Conservation (phyloP, 2,113 vertebrate species). For the Vulpes lagopus region DNA sequence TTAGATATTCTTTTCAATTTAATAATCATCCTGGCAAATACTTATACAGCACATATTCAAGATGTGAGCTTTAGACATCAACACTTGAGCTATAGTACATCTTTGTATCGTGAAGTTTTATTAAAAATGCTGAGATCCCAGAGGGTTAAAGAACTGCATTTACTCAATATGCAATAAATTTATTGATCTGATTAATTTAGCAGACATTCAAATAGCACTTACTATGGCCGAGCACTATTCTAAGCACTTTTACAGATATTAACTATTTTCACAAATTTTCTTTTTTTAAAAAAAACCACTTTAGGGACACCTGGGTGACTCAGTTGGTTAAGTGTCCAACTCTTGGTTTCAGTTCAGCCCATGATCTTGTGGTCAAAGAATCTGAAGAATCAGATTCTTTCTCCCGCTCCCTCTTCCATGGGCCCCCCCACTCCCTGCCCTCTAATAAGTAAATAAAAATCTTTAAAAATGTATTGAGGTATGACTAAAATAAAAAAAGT, state of each 20-base stretch:
- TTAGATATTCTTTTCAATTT: conserved; percentile 5
- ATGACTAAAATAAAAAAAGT: background rate
- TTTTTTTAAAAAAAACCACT: background rate
- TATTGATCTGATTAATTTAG: conserved; percentile 34
- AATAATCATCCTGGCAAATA: background rate
- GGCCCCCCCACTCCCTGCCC: background rate
- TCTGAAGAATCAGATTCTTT: background rate
- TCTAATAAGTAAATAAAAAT: background rate
- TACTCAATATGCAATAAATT: background rate
- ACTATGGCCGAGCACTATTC: background rate
- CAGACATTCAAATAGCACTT: conserved; percentile 32
- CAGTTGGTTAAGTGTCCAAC: background rate
- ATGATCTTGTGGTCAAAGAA: background rate
- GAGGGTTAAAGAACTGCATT: background rate
- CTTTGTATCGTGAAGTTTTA: background rate
- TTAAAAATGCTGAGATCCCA: background rate
- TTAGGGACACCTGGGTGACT: background rate
- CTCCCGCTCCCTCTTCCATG: background rate
- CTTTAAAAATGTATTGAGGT: background rate
- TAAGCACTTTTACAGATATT: background rate
- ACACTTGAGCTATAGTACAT: background rate
- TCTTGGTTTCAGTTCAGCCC: background rate
- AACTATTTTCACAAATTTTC: background rate
- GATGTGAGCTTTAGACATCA: conserved; percentile 13
- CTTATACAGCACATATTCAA: background rate